Conservation (phyloP, 1,140 invertebrate species). For the Drosophila equinoxialis region DNA sequence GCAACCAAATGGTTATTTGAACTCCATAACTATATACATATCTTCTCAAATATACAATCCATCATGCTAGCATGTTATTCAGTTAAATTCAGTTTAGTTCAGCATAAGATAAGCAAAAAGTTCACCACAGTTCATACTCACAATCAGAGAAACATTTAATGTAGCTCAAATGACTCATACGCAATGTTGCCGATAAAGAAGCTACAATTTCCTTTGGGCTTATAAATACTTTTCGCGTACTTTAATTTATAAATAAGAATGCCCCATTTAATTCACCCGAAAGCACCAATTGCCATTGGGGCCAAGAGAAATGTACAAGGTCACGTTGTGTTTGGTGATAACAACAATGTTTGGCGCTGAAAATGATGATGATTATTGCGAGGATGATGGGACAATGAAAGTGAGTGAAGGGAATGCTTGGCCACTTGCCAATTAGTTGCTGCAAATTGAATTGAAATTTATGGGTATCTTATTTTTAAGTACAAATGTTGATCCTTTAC, state of each 20-base stretch:
- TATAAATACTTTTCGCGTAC: background rate
- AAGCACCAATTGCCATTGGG: constrained; percentile 23
- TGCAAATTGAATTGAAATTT: constrained; percentile 4
- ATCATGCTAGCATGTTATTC: too few relatives aligned
- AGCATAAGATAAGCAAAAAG: too few relatives aligned
- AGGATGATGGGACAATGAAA: background rate
- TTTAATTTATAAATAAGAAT: constrained; percentile 23
- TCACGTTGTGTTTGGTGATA: constrained; percentile 28
- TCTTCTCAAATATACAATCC: too few relatives aligned
- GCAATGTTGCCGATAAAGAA: background rate
- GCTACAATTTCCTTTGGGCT: background rate
- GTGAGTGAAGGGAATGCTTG: background rate
- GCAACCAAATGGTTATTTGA: too few relatives aligned
- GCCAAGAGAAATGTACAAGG: constrained; percentile 38
- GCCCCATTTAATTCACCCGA: constrained; percentile 34
- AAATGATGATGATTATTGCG: background rate
- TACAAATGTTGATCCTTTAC: background rate
- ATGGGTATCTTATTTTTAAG: background rate
- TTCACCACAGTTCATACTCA: too few relatives aligned
- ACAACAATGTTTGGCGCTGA: constrained; percentile 14
- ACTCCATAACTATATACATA: too few relatives aligned
- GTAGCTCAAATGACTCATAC: background rate
- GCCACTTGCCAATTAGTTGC: background rate
- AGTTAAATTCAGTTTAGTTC: too few relatives aligned
- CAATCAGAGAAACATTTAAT: background rate